Percentiles rank a stretch among this genome's conserved stretches.
phyloP scores from a whole-genome alignment of 64 coral and sea anemone genomes.

The Acropora tenuis region DNA sequence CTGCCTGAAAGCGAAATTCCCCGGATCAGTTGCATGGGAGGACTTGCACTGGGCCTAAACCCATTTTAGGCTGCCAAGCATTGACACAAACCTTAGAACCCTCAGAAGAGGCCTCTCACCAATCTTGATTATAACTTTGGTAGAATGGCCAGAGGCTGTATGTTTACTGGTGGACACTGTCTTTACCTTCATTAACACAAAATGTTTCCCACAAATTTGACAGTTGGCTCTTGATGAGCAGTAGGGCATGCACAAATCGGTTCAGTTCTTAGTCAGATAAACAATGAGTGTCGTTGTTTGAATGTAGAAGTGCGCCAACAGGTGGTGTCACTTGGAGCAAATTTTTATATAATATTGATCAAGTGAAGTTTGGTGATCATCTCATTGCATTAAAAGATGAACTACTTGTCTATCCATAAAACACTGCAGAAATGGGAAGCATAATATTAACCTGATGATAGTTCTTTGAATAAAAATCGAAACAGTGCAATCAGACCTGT shows the following conservation, averaged over 20 bases:
- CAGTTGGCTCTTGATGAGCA: background rate
- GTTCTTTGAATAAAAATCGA: too few relatives aligned
- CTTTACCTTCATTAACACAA: background rate
- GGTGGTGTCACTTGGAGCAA: background rate
- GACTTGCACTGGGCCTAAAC: background rate
- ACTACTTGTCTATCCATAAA: too few relatives aligned
- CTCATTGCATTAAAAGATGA: too few relatives aligned
- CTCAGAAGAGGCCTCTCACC: background rate
- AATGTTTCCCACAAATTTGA: background rate
- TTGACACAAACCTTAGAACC: background rate
- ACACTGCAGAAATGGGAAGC: too few relatives aligned
- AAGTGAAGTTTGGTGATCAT: too few relatives aligned
- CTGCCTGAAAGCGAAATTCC: background rate
- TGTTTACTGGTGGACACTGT: background rate
- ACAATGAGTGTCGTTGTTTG: background rate
- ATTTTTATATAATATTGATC: background rate
- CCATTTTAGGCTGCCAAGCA: background rate
- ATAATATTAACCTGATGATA: too few relatives aligned
- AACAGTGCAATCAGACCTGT: too few relatives aligned
- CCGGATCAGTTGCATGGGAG: background rate
- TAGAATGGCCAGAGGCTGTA: background rate
- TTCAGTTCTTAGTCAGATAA: background rate
- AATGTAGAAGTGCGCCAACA: background rate
- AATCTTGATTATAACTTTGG: background rate
- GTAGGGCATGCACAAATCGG: background rate